These are phyloP conservation scores for Leucoptera coffeella DNA, from an alignment of 2,888 invertebrate genomes.

Conservation along the genomic window DNA sequence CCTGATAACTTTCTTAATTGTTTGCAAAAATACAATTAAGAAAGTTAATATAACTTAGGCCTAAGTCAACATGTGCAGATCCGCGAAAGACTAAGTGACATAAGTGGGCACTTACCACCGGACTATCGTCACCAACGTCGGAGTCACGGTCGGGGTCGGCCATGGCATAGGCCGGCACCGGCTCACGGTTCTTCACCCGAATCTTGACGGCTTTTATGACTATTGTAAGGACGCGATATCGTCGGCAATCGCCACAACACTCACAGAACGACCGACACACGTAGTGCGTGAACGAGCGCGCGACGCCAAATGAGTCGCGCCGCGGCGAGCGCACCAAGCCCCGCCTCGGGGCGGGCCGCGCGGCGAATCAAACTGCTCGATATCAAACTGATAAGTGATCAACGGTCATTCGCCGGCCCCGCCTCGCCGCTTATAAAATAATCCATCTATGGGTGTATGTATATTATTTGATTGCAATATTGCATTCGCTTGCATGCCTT, in stretches of 20 bases:
- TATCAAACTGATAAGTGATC: conserved; percentile 42
- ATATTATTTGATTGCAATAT: too few relatives aligned
- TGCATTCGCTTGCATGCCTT: too few relatives aligned
- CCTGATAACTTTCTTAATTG: too few relatives aligned
- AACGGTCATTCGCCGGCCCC: conserved; percentile 28
- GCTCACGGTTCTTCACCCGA: conserved; percentile 85
- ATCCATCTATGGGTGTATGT: too few relatives aligned
- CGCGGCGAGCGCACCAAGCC: conserved; percentile 25
- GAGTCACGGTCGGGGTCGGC: conserved; percentile 63
- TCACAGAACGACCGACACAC: conserved; percentile 22
- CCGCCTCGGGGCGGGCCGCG: conserved; percentile 41
- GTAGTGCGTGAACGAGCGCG: conserved; percentile 14
- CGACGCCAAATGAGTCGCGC: conserved; percentile 12
- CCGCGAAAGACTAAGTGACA: too few relatives aligned
- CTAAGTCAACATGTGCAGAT: too few relatives aligned
- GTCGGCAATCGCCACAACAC: conserved; percentile 11
- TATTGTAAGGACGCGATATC: too few relatives aligned
- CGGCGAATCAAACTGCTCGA: conserved; percentile 43
- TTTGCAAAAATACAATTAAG: too few relatives aligned
- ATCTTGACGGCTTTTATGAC: conserved; percentile 68
- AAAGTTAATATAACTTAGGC: too few relatives aligned
- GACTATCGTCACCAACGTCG: conserved; percentile 69
- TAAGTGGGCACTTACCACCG: conserved; percentile 61
- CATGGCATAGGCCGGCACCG: conserved; percentile 81
- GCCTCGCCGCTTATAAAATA: conserved; percentile 27